Evolutionary conservation across 2,888 invertebrate genomes (phyloP).

Genomic region (Pristionchus mayeri): DNA sequence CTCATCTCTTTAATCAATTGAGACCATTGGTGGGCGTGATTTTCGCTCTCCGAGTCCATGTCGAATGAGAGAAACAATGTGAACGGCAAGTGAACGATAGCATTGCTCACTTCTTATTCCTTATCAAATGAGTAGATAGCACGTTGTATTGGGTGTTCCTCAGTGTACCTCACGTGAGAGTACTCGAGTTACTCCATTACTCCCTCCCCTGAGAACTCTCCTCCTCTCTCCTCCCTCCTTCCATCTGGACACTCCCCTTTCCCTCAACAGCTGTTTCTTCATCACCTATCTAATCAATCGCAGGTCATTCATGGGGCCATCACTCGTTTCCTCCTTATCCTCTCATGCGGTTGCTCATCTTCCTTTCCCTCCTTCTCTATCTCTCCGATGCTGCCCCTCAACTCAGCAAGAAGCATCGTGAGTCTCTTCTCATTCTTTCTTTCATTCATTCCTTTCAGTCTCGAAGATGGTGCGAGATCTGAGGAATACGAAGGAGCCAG

Average conservation of each 20-base stretch:
- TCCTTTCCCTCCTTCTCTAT: constrained; percentile 24
- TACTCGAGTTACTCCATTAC: background rate
- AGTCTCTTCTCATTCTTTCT: background rate
- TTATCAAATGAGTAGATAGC: background rate
- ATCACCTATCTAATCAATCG: constrained; percentile 14
- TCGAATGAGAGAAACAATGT: background rate
- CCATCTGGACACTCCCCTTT: constrained; percentile 1
- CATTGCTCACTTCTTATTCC: no score
- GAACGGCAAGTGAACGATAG: background rate
- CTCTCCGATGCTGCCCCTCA: background rate
- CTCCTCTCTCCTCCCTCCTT: background rate
- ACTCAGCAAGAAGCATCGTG: background rate
- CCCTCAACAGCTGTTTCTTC: constrained; percentile 30
- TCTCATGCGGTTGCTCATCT: constrained; percentile 8
- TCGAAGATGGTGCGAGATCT: background rate
- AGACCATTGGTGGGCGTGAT: no score
- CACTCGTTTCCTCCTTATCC: constrained; percentile 42
- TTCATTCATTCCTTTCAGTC: background rate
- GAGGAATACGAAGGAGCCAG: background rate
- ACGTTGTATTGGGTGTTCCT: no score
- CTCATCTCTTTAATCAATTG: constrained; percentile 11
- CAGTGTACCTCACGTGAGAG: background rate
- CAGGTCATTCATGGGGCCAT: background rate
- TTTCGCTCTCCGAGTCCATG: background rate
- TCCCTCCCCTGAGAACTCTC: background rate